phyloP scores from a whole-genome alignment of 1,140 invertebrate genomes.

The Ganaspis sp. region DNA sequence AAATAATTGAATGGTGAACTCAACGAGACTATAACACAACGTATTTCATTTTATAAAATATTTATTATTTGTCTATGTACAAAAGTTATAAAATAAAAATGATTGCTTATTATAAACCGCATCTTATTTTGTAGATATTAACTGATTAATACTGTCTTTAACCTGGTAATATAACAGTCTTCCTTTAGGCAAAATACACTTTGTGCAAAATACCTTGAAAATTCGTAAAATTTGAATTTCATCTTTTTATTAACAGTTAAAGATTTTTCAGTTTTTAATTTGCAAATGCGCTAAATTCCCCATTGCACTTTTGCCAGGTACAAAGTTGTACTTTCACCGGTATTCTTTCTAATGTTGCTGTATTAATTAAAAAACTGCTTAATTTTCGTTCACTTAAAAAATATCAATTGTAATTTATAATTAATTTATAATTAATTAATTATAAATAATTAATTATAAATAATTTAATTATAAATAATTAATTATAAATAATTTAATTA shows the following conservation, averaged over 20 bases:
- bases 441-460: too few relatives aligned
- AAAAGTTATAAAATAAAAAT: constrained; percentile 65
- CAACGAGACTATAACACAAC: neutral
- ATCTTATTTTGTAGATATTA: constrained; percentile 37
- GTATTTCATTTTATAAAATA: constrained; percentile 33
- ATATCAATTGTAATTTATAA: too few relatives aligned
- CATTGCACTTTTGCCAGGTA: neutral
- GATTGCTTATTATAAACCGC: constrained; percentile 37
- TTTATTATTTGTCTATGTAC: constrained; percentile 66
- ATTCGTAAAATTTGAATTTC: neutral
- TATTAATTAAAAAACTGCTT: too few relatives aligned
- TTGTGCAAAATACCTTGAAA: too few relatives aligned
- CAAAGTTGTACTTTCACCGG: neutral
- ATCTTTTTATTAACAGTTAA: neutral
- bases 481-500: too few relatives aligned
- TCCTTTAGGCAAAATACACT: neutral
- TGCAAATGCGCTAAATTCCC: neutral
- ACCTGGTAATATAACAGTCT: constrained; percentile 13
- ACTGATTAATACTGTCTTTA: constrained; percentile 57
- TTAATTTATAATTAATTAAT: too few relatives aligned
- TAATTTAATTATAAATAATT: too few relatives aligned
- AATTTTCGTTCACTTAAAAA: too few relatives aligned
- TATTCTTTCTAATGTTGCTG: neutral
- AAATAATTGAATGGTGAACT: neutral
- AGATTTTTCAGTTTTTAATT: too few relatives aligned